phyloP scores from a whole-genome alignment of 2,888 invertebrate species.

The Pegoplata infirma region DNA sequence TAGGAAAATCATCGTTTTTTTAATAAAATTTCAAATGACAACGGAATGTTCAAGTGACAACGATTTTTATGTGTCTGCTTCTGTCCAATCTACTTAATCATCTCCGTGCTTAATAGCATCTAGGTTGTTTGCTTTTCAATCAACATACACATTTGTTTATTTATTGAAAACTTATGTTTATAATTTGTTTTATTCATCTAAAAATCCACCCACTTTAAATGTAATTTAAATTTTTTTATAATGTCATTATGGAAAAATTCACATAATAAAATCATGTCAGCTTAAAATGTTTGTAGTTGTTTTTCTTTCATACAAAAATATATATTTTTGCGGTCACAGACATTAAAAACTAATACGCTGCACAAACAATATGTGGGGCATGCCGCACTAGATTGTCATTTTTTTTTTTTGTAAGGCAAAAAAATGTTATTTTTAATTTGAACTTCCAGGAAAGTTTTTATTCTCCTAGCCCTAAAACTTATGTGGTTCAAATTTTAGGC shows the following conservation, averaged over 20 bases:
- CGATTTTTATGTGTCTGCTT: no score
- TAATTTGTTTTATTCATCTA: conserved; percentile 5
- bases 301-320: conserved; percentile 3
- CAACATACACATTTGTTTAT: neutral
- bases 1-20: no score
- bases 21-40: no score
- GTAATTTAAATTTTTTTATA: conserved; percentile 10
- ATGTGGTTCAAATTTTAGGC: no score
- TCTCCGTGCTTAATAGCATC: no score
- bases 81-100: no score
- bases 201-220: conserved; percentile 17
- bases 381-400: no score
- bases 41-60: no score
- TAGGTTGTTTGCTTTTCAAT: neutral
- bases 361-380: neutral
- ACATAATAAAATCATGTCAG: conserved; percentile 28
- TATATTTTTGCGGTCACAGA: conserved; percentile 34
- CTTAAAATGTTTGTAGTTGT: neutral
- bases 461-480: no score
- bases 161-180: conserved; percentile 2
- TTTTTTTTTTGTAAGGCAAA: no score
- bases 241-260: conserved; percentile 20
- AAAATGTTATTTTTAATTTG: conserved; percentile 13
- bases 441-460: no score
- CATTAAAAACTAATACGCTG: conserved; percentile 30